These are phyloP conservation scores for Laspeyria flexula DNA, from an alignment of 2,888 invertebrate species.

Conservation along the genomic window DNA sequence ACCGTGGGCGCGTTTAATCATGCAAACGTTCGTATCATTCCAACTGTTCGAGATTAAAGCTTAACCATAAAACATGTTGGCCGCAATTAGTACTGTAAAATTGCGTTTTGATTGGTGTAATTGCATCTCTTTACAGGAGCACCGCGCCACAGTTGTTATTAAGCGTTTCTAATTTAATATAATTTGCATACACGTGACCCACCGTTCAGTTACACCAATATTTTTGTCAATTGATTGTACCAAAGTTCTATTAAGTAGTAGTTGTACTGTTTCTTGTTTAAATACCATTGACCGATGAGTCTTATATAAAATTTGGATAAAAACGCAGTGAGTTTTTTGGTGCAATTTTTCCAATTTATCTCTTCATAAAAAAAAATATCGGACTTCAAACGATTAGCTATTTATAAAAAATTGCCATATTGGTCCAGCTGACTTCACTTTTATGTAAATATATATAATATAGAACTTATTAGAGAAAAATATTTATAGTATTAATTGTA, in stretches of 20 bases:
- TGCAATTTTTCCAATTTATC: no score
- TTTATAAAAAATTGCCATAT: no score
- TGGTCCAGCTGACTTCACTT: no score
- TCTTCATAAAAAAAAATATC: no score
- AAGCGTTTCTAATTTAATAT: slow-evolving; percentile 85
- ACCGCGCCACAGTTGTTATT: slow-evolving; percentile 82
- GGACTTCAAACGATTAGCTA: no score
- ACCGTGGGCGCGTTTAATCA: slow-evolving; percentile 29
- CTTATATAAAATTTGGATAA: no score
- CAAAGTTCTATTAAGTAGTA: no score
- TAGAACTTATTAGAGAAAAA: slow-evolving; percentile 32
- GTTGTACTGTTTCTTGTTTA: no score
- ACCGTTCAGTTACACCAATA: slow-evolving; percentile 21
- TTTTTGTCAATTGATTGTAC: background rate
- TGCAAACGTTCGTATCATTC: slow-evolving; percentile 27
- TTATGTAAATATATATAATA: background rate
- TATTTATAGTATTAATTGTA: slow-evolving; percentile 70
- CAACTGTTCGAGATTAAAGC: slow-evolving; percentile 55
- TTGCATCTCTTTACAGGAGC: slow-evolving; percentile 82
- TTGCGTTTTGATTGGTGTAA: slow-evolving; percentile 85
- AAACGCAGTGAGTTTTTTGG: no score
- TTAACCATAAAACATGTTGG: slow-evolving; percentile 74
- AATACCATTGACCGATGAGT: no score
- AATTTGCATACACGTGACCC: slow-evolving; percentile 85
- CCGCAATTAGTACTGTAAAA: slow-evolving; percentile 82